Conservation (phyloP, 2,113 vertebrate genomes). For the Myotis brandtii region DNA sequence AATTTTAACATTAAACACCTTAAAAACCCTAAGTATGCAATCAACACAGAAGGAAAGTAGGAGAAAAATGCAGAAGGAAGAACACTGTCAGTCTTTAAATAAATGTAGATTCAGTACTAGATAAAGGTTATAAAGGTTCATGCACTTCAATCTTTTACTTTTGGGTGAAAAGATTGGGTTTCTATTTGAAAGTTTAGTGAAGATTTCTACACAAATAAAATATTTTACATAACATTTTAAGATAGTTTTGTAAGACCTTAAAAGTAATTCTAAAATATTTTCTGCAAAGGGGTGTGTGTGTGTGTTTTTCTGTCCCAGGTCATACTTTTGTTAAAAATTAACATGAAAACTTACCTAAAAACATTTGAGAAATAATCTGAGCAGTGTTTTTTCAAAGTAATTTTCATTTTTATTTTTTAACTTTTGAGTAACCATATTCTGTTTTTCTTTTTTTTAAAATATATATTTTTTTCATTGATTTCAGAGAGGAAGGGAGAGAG, state of each 20-base stretch:
- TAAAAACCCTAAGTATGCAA: conserved; percentile 13
- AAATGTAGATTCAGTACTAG: conserved; percentile 8
- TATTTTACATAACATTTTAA: neutral
- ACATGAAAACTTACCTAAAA: neutral
- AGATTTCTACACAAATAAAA: neutral
- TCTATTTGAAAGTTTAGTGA: neutral
- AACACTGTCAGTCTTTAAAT: neutral
- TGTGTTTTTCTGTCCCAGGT: neutral
- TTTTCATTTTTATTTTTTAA: too few relatives aligned
- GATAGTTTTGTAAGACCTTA: neutral
- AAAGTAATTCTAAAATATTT: neutral
- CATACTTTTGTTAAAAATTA: conserved; percentile 1
- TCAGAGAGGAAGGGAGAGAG: too few relatives aligned
- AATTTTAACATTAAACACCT: conserved; percentile 11
- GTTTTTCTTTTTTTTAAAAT: too few relatives aligned
- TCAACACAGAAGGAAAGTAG: neutral
- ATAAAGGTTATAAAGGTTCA: neutral
- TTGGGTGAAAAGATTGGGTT: neutral
- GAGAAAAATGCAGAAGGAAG: neutral
- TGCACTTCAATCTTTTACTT: neutral
- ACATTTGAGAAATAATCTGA: neutral
- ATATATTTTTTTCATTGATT: too few relatives aligned
- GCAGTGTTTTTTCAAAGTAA: neutral
- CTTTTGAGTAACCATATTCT: too few relatives aligned
- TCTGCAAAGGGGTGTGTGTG: neutral